Evolutionary conservation across 2,888 invertebrate species (phyloP), one percentile per base, ranked within the genome.

Genomic region (Eupithecia tripunctaria): DNA sequence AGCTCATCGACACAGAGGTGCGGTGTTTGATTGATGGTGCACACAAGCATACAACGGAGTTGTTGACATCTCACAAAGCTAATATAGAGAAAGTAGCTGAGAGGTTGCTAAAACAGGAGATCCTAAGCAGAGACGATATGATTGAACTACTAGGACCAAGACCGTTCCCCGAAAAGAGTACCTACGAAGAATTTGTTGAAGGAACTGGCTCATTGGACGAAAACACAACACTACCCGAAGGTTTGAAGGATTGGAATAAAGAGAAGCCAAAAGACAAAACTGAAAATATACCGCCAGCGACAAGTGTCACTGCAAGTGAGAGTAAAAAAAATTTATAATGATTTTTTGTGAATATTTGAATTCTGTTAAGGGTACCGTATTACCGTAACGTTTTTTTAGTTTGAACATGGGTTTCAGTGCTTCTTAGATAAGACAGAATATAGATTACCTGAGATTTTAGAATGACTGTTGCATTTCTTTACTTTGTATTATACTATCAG

Each of bases 151-250:
- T 99, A 65, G 99, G 99, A 0, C 95, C 96, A 36, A 95, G 99
- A 80, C 99, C 99, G 0, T 99, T 99, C 96, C 97, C 97, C 15
- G 99, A 99, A 91, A 99, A 99, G 94, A 99, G 99, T 18, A 99
- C 99, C 14, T 99, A 99, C 85, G 99, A 99, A 91, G 98, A 99
- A 87, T 99, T 99, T 91, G 99, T 99, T 0, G 99, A 99, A 91
- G 99, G 99, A 1, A 99, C 99, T 0, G 99, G 99, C 2, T 99
- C 99, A 0, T 96, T 99, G 83, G 99, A 99, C 79, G 99, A 99
- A 91, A 98, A 99, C 84, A 99, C 99, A 0, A 92, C 96, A 0
- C 95, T 99, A 81, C 99, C 99, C 0, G 98, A 98, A 92, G 99
- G 99, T 70, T 95, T 99, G 36, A 97, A 98, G 88, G 97, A 97